phyloP scores from a whole-genome alignment of 2,888 invertebrate species.

The Campoplex capitator region DNA sequence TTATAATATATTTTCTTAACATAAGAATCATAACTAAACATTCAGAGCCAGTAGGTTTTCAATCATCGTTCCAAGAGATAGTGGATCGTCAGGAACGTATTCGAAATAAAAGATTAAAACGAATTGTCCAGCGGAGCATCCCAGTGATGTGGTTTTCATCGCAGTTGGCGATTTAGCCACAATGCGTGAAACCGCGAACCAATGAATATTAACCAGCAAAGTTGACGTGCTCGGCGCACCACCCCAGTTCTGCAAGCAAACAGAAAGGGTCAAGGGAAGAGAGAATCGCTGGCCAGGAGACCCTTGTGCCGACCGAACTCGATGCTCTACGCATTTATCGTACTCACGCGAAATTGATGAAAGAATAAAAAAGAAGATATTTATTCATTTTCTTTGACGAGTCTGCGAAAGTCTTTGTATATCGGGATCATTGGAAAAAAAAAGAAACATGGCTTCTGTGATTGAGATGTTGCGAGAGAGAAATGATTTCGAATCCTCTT shows the following conservation, averaged over 20 bases:
- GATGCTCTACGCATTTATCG: not conserved
- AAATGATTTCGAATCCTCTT: conserved; percentile 4
- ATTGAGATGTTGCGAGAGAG: conserved; percentile 10
- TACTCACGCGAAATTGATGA: not conserved
- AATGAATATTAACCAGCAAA: conserved; percentile 85
- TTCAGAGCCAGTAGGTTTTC: not conserved
- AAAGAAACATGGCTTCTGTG: not conserved
- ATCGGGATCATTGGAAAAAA: not conserved
- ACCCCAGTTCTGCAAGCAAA: conserved; percentile 40
- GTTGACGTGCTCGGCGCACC: conserved; percentile 70
- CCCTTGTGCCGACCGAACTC: not conserved
- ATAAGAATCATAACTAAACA: not conserved
- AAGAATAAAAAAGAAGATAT: not conserved
- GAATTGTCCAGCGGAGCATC: not conserved
- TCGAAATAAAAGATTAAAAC: conserved; percentile 16
- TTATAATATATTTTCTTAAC: not conserved
- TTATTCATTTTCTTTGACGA: not conserved
- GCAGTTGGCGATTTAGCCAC: conserved; percentile 73
- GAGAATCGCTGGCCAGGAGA: conserved; percentile 2
- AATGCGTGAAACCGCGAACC: conserved; percentile 73
- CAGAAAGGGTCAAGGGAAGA: conserved; percentile 62
- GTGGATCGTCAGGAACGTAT: not conserved
- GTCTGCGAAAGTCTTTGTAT: not conserved
- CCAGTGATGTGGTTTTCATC: not conserved
- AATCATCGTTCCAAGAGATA: too few relatives aligned